phyloP scores from a whole-genome alignment of 2,888 invertebrate genomes.

The Ctenicera cuprea region DNA sequence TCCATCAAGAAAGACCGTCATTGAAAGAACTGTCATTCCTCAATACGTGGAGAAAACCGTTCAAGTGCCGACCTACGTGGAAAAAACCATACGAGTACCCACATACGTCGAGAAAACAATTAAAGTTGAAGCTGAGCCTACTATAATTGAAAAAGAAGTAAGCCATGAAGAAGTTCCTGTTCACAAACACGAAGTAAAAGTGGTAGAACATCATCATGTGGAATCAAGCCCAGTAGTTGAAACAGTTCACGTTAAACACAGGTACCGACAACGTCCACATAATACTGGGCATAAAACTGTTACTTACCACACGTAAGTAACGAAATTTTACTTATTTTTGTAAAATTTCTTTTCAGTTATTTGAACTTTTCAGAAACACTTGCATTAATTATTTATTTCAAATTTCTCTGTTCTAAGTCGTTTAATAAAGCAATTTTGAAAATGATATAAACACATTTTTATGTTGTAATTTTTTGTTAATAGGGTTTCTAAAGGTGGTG shows the following conservation, averaged over 20 bases:
- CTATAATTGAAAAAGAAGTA: slow-evolving; percentile 67
- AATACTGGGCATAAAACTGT: slow-evolving; percentile 19
- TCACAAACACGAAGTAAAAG: slow-evolving; percentile 5
- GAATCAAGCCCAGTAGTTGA: slow-evolving; percentile 2
- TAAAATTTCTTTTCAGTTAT: too few species aligned
- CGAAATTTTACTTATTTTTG: too few species aligned
- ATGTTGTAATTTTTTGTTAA: not conserved
- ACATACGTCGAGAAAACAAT: slow-evolving; percentile 68
- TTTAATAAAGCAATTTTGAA: too few species aligned
- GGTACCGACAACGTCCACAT: not conserved
- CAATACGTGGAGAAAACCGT: slow-evolving; percentile 69
- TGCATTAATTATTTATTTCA: too few species aligned
- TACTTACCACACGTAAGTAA: slow-evolving; percentile 30
- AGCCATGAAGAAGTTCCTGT: slow-evolving; percentile 57
- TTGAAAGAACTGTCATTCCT: slow-evolving; percentile 68
- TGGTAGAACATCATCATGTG: slow-evolving; percentile 7
- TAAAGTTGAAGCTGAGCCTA: slow-evolving; percentile 66
- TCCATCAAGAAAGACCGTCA: slow-evolving; percentile 62
- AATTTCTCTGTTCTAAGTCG: too few species aligned
- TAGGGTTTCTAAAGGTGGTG: slow-evolving; percentile 32
- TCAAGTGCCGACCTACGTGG: slow-evolving; percentile 68
- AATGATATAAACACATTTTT: too few species aligned
- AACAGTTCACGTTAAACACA: slow-evolving; percentile 26
- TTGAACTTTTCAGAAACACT: too few species aligned
- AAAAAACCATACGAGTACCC: slow-evolving; percentile 69